These are phyloP conservation scores for Hylomyscus alleni DNA, from an alignment of 2,797 vertebrate genomes.

Conservation along the genomic window DNA sequence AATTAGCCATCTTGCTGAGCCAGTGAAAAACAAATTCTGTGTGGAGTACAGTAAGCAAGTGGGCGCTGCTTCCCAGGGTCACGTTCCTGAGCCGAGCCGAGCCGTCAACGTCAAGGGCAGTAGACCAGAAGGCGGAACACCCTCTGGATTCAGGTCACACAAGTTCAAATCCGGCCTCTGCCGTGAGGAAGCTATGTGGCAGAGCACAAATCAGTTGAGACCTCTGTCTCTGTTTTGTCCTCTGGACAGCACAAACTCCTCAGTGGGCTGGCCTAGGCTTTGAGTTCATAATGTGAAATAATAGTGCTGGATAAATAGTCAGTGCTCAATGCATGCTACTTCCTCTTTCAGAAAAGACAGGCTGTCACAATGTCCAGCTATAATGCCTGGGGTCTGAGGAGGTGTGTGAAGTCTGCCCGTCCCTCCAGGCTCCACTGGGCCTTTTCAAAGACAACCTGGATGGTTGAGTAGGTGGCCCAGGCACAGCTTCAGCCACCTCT, in stretches of 20 bases:
- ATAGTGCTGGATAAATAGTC: neutral
- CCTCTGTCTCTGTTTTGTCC: neutral
- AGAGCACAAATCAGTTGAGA: too few species aligned
- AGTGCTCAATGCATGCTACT: neutral
- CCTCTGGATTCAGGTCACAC: neutral
- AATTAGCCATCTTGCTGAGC: neutral
- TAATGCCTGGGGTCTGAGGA: too few species aligned
- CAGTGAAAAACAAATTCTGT: neutral
- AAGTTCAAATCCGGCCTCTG: neutral
- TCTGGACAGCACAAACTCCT: neutral
- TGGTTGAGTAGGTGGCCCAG: neutral
- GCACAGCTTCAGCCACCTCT: neutral
- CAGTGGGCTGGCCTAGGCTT: rapidly evolving
- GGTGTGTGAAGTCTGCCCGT: neutral
- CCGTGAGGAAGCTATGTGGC: neutral
- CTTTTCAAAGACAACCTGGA: neutral
- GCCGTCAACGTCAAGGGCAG: rapidly evolving
- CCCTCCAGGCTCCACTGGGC: too few species aligned
- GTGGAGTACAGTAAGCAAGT: neutral
- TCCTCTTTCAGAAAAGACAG: neutral
- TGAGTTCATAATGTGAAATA: neutral
- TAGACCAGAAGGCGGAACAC: rapidly evolving
- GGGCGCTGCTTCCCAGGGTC: rapidly evolving
- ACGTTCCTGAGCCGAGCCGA: rapidly evolving
- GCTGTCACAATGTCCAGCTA: neutral